A percentile compares a stretch with the other conserved stretches of the same genome.
Evolutionary conservation across 2,113 vertebrate species (phyloP).

Genomic region (Poeciliopsis retropinna): DNA sequence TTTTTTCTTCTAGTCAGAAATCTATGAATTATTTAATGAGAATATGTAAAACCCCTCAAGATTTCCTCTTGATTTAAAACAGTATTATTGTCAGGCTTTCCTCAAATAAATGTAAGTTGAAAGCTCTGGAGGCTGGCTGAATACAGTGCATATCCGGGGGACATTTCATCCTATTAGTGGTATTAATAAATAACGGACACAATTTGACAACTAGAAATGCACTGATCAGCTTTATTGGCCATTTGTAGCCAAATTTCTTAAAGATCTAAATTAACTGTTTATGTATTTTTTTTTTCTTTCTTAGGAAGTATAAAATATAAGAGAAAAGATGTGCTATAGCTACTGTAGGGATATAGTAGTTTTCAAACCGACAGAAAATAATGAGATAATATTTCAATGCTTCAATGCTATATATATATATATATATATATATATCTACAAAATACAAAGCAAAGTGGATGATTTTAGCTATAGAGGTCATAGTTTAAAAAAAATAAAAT

Average conservation of each 20-base stretch:
- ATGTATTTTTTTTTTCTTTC: too few species aligned
- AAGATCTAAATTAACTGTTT: too few species aligned
- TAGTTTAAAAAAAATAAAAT: not conserved
- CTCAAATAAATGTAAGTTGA: conserved; percentile 48
- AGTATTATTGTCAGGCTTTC: conserved; percentile 58
- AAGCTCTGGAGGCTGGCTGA: conserved; percentile 45
- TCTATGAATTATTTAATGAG: conserved; percentile 78
- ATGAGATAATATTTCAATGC: not conserved
- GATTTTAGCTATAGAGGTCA: not conserved
- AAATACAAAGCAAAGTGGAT: not conserved
- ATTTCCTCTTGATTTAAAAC: conserved; percentile 61
- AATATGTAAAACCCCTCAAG: conserved; percentile 56
- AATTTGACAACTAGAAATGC: too few species aligned
- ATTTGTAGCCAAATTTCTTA: too few species aligned
- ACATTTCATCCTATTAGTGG: conserved; percentile 52
- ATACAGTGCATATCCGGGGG: conserved; percentile 62
- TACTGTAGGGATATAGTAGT: not conserved
- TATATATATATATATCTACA: not conserved
- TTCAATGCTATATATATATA: not conserved
- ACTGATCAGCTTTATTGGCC: too few species aligned
- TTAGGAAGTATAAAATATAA: not conserved
- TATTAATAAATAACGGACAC: conserved; percentile 42
- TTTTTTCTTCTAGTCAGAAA: conserved; percentile 48
- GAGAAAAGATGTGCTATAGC: not conserved
- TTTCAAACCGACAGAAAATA: not conserved